Base-by-base conservation (phyloP, 2,888 invertebrate genomes). In the Osmoderma eremita region DNA sequence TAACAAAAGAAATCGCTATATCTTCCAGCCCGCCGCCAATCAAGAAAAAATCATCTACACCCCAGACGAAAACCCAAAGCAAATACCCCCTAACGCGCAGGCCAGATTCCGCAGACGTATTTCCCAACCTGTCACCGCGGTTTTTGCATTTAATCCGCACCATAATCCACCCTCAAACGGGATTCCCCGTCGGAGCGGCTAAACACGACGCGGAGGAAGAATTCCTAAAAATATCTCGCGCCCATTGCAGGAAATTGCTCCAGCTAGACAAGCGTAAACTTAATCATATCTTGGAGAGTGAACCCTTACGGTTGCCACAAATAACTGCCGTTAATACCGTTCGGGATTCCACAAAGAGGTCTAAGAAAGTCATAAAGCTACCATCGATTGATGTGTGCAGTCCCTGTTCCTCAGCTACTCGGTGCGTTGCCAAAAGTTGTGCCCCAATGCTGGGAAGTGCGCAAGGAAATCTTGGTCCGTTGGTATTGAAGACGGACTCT, bases 161-260 rank as follows among this genome's bases (percentile, higher is more conserved):
- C 1, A 63, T 73, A 13, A 51, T 69, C 1, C 38, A 67, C 38
- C 66, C 67, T 6, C 38, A 63, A 10, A 20, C 24, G 13, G 6
- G 13, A 3, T 30, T 58, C 2, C 13, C 24, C 4, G 10, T 41
- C 8, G 15, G 22, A 12, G 64, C 41, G 0, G 15, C 30, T 18
- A 62, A 48, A 22, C 24, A 17, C 12, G 62, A 50, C 36, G 13
- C 18, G 48, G 62, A 68, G 3, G 63, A 68, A 13, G 68, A 69
- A 24, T 24, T 70, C 8, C 15, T 73, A 13, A 63, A 49, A 2
- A 62, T 74, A 13, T 71, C 74, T 10, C 65, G 63, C n/a, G 50
- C 56, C n/a, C 70, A 73, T 48, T 74, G 73, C 61, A 68, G 58
- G 58, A 70, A 65, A 45, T 38, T 74, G 13, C 36, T 73, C 18